Base-by-base conservation (phyloP, 2,113 vertebrate species). In the Platysternon megacephalum region DNA sequence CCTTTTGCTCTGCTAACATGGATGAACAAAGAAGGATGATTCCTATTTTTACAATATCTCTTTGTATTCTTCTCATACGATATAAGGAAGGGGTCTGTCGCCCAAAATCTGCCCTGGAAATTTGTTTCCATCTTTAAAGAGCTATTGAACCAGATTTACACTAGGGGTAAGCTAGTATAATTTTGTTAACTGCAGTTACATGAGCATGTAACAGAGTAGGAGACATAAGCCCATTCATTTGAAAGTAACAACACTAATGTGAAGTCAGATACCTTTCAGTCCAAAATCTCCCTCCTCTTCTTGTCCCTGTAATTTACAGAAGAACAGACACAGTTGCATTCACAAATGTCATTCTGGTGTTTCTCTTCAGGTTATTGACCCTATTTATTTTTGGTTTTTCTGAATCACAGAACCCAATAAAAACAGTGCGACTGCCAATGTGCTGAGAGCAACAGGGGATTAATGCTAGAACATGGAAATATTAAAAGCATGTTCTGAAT, bases 271-370 rank as follows among this genome's bases (percentile, higher is more conserved):
- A 98, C 98, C 97, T 98, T 52, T 96, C 11, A 3, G 5, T 79
- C 98, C 98, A 76, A 82, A 90, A 83, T 97, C 88, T 93, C 98
- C 98, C 19, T 87, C 98, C 98, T 92, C 98, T 92, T 87, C 97
- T 82, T 96, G 92, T 28, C 98, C 97, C 98, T 98, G 2, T 29
- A 97, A 95, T 86, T 10, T 29, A 96, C 22, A 96, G 16, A 10
- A 82, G 11, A 65, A 55, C 86, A 85, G 65, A 91, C 90, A 79
- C 88, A 79, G 79, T 85, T 79, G 76, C 3, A 24, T 4, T 85
- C 53, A 61, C 17, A 56, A 61, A 61, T 61, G 12, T 61, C 12
- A 6, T 61, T 32, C n/a, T 42, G 52, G 32, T 72, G 4, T 76
- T 42, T 16, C 17, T 79, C 52, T 44, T 68, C 56, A 61, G 28